Conservation (phyloP, 2,797 vertebrate species). For the Orestias chungarensis region DNA sequence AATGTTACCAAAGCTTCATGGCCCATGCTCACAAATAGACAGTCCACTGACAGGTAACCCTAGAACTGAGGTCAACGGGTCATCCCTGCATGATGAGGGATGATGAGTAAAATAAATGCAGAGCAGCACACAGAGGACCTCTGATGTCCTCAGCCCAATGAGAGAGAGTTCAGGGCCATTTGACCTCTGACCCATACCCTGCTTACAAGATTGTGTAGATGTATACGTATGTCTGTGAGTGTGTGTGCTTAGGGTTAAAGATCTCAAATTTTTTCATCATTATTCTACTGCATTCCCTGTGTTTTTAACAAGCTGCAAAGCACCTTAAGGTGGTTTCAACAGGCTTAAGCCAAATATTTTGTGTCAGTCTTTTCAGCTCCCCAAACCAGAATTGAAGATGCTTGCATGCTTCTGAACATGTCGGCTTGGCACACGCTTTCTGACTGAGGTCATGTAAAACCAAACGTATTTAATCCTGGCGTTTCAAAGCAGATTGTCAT, state of each 20-base stretch:
- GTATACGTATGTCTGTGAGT: conserved; percentile 1
- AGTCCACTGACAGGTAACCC: conserved; percentile 80
- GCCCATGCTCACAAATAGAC: conserved; percentile 68
- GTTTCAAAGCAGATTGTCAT: background rate
- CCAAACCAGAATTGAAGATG: conserved; percentile 41
- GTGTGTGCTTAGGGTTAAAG: conserved; percentile 42
- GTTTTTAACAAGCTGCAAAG: conserved; percentile 6
- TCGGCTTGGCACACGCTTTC: conserved; percentile 2
- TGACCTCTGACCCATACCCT: conserved; percentile 65
- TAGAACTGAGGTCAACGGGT: conserved; percentile 73
- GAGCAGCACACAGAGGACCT: conserved; percentile 67
- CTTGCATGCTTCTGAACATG: conserved; percentile 2
- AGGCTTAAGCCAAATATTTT: conserved; percentile 49
- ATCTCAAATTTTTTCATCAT: conserved; percentile 31
- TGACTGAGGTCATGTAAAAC: background rate
- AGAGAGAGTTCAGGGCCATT: conserved; percentile 69
- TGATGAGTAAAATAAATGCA: conserved; percentile 80
- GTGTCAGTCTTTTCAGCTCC: conserved; percentile 48
- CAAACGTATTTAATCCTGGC: background rate
- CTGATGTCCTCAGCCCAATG: conserved; percentile 70
- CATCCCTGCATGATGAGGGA: conserved; percentile 74
- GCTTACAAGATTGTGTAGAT: conserved; percentile 46
- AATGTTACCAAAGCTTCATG: conserved; percentile 72
- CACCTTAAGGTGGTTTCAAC: conserved; percentile 17
- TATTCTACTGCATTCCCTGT: conserved; percentile 3